Conservation (phyloP, 2,888 invertebrate genomes). For the Leucania comma region DNA sequence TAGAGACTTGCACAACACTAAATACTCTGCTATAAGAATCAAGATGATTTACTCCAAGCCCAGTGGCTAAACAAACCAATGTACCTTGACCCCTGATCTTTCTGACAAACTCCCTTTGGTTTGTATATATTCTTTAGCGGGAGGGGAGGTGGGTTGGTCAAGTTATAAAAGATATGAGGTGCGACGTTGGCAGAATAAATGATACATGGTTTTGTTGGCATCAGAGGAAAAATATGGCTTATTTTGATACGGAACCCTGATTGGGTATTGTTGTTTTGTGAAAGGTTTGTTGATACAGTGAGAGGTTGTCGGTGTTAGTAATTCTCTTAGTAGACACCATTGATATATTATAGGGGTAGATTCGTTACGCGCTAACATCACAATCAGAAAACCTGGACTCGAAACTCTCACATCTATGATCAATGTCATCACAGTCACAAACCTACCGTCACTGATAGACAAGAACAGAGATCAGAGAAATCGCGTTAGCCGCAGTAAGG, state of each 20-base stretch:
- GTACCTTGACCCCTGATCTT: conserved; percentile 13
- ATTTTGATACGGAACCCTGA: conserved; percentile 47
- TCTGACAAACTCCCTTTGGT: not conserved
- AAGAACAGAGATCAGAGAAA: too few relatives aligned
- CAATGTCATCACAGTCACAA: too few relatives aligned
- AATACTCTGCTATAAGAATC: conserved; percentile 48
- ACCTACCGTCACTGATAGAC: too few relatives aligned
- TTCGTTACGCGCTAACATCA: too few relatives aligned
- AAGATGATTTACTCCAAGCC: conserved; percentile 50
- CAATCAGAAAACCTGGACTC: too few relatives aligned
- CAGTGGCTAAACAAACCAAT: conserved; percentile 30
- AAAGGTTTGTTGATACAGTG: not conserved
- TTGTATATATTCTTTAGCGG: not conserved
- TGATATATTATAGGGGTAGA: too few relatives aligned
- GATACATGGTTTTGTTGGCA: conserved; percentile 47
- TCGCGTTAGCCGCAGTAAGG: too few relatives aligned
- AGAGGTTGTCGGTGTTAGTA: not conserved
- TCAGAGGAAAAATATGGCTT: conserved; percentile 45
- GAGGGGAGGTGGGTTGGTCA: conserved; percentile 29
- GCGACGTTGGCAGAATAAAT: conserved; percentile 59
- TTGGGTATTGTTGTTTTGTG: conserved; percentile 46
- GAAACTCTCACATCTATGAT: too few relatives aligned
- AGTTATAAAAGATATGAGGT: conserved; percentile 37
- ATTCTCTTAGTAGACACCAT: not conserved
- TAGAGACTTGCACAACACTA: conserved; percentile 36